phyloP scores from a whole-genome alignment of 2,888 invertebrate species.

The Orchestes rusci region DNA sequence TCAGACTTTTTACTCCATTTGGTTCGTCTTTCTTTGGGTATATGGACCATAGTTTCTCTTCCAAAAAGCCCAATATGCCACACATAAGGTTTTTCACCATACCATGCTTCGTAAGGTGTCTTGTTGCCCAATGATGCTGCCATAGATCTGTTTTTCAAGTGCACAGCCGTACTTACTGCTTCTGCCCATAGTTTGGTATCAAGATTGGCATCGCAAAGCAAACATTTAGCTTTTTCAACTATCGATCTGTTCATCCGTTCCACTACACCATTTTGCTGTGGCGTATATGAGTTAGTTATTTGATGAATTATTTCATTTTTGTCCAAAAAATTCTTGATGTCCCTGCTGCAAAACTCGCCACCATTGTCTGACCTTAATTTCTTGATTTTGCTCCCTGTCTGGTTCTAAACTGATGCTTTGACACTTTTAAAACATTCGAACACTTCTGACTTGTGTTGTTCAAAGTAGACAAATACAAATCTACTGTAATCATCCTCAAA shows the following conservation, averaged over 20 bases:
- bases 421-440: constrained; percentile 12
- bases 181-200: constrained; percentile 35
- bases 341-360: constrained; percentile 11
- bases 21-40: too few relatives aligned
- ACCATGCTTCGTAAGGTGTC: too few relatives aligned
- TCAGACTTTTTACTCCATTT: too few relatives aligned
- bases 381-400: constrained; percentile 16
- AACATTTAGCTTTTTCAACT: background rate
- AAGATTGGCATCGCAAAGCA: constrained; percentile 23
- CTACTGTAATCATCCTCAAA: constrained; percentile 25
- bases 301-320: constrained; percentile 16
- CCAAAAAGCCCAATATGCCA: too few relatives aligned
- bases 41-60: too few relatives aligned
- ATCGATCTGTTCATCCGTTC: too few relatives aligned
- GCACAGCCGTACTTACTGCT: constrained; percentile 35
- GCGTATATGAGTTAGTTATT: constrained; percentile 11
- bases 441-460: constrained; percentile 10
- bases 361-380: constrained; percentile 16
- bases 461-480: constrained; percentile 19
- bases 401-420: constrained; percentile 8
- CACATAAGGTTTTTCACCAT: too few relatives aligned
- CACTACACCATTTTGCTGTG: constrained; percentile 14
- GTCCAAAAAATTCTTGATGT: constrained; percentile 5
- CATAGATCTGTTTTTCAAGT: too few relatives aligned
- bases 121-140: too few relatives aligned